A percentile compares a stretch with the other conserved stretches of the same genome.
These are phyloP conservation scores for Cyprinodon brontotheroides DNA, from an alignment of 2,113 vertebrate genomes.

Conservation along the genomic window DNA sequence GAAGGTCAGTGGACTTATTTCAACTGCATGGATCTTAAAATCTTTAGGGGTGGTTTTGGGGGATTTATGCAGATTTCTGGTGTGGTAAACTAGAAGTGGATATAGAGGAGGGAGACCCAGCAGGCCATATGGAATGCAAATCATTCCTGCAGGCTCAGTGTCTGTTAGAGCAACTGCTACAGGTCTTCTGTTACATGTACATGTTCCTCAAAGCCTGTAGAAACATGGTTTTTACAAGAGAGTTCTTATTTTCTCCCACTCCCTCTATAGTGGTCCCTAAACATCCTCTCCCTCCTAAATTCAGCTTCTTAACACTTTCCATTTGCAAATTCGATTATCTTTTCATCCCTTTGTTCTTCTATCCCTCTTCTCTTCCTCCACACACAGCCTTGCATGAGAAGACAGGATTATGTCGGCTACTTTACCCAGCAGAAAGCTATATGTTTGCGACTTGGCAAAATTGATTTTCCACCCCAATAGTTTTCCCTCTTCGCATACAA, in stretches of 20 bases:
- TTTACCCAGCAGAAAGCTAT: slow-evolving; percentile 61
- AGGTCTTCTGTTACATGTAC: background rate
- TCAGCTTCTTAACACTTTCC: slow-evolving; percentile 4
- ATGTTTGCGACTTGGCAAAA: slow-evolving; percentile 63
- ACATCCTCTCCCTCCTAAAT: background rate
- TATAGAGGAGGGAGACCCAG: slow-evolving; percentile 13
- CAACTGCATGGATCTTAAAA: background rate
- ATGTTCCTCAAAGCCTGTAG: slow-evolving; percentile 8
- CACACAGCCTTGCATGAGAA: slow-evolving; percentile 55
- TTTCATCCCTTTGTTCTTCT: slow-evolving; percentile 10
- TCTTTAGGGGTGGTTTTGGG: slow-evolving; percentile 1
- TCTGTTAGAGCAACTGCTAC: background rate
- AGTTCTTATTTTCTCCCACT: slow-evolving; percentile 12
- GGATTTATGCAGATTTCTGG: slow-evolving; percentile 11
- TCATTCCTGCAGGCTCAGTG: slow-evolving; percentile 6
- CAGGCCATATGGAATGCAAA: slow-evolving; percentile 15
- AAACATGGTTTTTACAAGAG: background rate
- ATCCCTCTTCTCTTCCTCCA: slow-evolving; percentile 27
- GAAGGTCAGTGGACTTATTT: background rate
- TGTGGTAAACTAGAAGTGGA: background rate
- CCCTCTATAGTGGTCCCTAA: background rate
- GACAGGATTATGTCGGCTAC: slow-evolving; percentile 61
- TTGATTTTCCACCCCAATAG: slow-evolving; percentile 77
- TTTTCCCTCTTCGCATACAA: slow-evolving; percentile 54
- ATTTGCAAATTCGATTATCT: background rate